Evolutionary conservation across 2,797 vertebrate genomes (phyloP).

Genomic region (Capromys pilorides): DNA sequence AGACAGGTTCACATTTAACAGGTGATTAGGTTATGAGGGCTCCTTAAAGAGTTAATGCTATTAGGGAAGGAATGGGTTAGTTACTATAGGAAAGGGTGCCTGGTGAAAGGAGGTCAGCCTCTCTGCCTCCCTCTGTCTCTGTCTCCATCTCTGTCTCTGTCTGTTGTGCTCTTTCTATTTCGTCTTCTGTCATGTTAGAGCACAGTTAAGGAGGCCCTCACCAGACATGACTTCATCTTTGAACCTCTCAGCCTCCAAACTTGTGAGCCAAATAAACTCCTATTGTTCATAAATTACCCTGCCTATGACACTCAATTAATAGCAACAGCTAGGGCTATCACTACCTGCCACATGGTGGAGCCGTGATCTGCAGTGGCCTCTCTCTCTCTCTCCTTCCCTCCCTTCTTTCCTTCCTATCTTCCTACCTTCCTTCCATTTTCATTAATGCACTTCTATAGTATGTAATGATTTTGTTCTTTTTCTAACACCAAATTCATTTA

Average conservation of each 20-base stretch:
- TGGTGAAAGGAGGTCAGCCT: neutral
- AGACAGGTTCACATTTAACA: neutral
- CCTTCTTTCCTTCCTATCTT: too few relatives aligned
- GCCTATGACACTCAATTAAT: neutral
- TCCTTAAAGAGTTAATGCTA: neutral
- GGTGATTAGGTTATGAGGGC: neutral
- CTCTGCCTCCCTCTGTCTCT: too few relatives aligned
- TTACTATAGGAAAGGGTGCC: neutral
- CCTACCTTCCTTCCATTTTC: neutral
- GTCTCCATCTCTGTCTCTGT: too few relatives aligned
- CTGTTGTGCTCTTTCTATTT: too few relatives aligned
- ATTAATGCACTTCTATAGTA: neutral
- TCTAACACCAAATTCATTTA: neutral
- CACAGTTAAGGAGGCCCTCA: neutral
- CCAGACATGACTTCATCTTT: neutral
- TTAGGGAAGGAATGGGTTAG: neutral
- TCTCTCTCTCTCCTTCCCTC: accelerated
- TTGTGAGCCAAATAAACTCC: neutral
- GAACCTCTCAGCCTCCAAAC: neutral
- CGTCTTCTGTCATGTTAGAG: neutral
- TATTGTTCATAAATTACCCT: neutral
- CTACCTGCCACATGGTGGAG: neutral
- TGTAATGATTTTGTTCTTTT: neutral
- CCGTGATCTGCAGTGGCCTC: neutral
- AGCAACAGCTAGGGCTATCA: too few relatives aligned